Conservation (phyloP, 2,888 invertebrate species). For the Drosophila nr. fundita region DNA sequence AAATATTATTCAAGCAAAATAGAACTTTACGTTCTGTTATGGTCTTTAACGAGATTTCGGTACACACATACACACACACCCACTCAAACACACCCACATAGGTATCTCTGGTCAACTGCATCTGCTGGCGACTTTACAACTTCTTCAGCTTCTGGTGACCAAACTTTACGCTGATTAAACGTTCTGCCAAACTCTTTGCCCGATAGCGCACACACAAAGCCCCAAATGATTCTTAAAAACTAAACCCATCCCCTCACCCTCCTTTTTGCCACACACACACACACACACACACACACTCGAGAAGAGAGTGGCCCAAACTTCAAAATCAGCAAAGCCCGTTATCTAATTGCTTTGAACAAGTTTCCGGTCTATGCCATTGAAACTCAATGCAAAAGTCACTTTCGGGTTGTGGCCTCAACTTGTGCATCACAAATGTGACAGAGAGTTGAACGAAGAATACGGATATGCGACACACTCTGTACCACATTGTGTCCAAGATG, state of each 20-base stretch:
- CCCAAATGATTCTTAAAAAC: conserved; percentile 19
- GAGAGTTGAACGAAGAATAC: conserved; percentile 18
- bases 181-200: conserved; percentile 53
- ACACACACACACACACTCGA: conserved; percentile 5
- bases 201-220: conserved; percentile 47
- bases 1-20: conserved; percentile 77
- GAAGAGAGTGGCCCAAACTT: conserved; percentile 54
- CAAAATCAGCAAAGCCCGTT: conserved; percentile 70
- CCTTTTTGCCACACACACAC: background rate
- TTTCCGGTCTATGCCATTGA: conserved; percentile 64
- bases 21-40: conserved; percentile 47
- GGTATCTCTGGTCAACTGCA: conserved; percentile 49
- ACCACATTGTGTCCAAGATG: conserved; percentile 16
- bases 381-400: conserved; percentile 74
- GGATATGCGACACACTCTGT: conserved; percentile 21
- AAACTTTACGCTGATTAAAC: conserved; percentile 76
- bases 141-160: conserved; percentile 32
- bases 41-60: conserved; percentile 68
- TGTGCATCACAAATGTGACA: conserved; percentile 38
- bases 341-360: conserved; percentile 80
- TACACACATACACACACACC: conserved; percentile 1
- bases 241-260: background rate
- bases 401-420: conserved; percentile 58
- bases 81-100: conserved; percentile 5
- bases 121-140: conserved; percentile 61